Conservation (phyloP, 1,140 invertebrate species). For the Drosophila saltans region DNA sequence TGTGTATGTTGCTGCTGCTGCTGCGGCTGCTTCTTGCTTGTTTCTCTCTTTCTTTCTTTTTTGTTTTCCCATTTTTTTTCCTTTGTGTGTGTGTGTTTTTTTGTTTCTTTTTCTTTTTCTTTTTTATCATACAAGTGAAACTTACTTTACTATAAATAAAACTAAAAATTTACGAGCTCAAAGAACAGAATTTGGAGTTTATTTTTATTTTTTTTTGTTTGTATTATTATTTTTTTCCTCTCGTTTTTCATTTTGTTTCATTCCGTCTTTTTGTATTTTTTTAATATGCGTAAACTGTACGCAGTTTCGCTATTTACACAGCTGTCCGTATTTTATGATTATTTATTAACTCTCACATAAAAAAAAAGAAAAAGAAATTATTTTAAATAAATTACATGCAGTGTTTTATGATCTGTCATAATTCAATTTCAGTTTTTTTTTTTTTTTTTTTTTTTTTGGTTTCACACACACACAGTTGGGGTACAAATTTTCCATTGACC, state of each 20-base stretch:
- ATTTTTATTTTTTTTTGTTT: constrained; percentile 15
- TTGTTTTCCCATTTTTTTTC: constrained; percentile 52
- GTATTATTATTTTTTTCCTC: neutral
- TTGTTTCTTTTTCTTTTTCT: constrained; percentile 51
- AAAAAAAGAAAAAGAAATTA: constrained; percentile 4
- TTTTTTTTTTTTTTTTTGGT: constrained; percentile 37
- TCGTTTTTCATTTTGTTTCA: constrained; percentile 9
- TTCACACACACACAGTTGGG: constrained; percentile 51
- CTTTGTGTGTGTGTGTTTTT: constrained; percentile 34
- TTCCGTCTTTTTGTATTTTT: constrained; percentile 25
- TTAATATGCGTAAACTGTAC: constrained; percentile 54
- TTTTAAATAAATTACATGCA: constrained; percentile 69
- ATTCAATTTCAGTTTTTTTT: constrained; percentile 53
- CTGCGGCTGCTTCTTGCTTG: too few relatives aligned
- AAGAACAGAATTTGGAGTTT: constrained; percentile 38
- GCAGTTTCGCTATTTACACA: constrained; percentile 74
- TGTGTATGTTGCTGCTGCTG: constrained; percentile 23
- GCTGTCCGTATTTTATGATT: constrained; percentile 65
- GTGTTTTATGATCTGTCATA: constrained; percentile 64
- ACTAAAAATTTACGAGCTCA: constrained; percentile 42
- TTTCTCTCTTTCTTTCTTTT: constrained; percentile 51
- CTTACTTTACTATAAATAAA: constrained; percentile 54
- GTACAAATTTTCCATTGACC: constrained; percentile 54
- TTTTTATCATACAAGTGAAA: constrained; percentile 78
- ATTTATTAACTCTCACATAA: constrained; percentile 51